Conservation (phyloP, 2,888 invertebrate species). For the Ochlodes sylvanus region DNA sequence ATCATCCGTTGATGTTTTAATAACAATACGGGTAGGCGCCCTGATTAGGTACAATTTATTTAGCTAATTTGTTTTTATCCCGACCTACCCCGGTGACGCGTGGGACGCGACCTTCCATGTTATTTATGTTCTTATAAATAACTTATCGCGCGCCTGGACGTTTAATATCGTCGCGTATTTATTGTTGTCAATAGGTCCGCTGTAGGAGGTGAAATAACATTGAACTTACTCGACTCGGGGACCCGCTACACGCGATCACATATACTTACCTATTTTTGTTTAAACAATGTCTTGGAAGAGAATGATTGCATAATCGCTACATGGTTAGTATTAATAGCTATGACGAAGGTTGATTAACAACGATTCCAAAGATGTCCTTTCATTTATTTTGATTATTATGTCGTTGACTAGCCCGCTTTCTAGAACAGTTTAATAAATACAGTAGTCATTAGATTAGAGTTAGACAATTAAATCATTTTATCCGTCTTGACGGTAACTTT, state of each 20-base stretch:
- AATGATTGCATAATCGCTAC: constrained; percentile 32
- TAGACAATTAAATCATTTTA: too few species aligned
- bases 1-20: constrained; percentile 60
- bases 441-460: too few species aligned
- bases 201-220: constrained; percentile 27
- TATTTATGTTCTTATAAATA: constrained; percentile 76
- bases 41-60: constrained; percentile 52
- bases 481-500: too few species aligned
- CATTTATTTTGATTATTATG: constrained; percentile 62
- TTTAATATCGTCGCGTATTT: constrained; percentile 59
- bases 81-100: constrained; percentile 77
- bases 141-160: constrained; percentile 59
- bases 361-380: constrained; percentile 54
- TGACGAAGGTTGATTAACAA: constrained; percentile 52
- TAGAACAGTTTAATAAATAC: constrained; percentile 64
- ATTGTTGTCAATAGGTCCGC: constrained; percentile 45
- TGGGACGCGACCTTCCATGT: constrained; percentile 70
- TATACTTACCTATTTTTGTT: constrained; percentile 18
- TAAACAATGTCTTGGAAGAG: constrained; percentile 23
- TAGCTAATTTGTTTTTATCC: constrained; percentile 64
- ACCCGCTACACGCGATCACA: background rate
- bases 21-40: constrained; percentile 52
- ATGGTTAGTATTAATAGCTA: constrained; percentile 24
- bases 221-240: constrained; percentile 18
- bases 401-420: constrained; percentile 73